Evolutionary conservation across 2,797 vertebrate species (phyloP).

Genomic region (Graptemys geographica): DNA sequence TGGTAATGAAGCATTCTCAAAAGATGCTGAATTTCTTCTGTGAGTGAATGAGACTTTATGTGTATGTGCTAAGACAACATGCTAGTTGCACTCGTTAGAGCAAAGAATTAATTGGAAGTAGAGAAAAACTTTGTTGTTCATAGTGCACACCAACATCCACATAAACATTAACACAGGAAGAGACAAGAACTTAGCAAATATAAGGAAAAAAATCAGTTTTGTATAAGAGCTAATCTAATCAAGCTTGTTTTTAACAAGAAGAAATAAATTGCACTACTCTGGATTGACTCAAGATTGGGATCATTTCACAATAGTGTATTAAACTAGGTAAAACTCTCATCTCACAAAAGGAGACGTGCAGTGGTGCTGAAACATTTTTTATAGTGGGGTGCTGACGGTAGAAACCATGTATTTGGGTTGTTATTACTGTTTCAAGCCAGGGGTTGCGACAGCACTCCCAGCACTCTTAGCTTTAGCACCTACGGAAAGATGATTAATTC

Average conservation of each 20-base stretch:
- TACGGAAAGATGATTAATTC: neutral
- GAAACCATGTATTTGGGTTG: too few relatives aligned
- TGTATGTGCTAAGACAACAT: neutral
- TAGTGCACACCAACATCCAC: neutral
- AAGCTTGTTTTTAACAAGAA: neutral
- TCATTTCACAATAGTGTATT: neutral
- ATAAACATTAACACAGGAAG: neutral
- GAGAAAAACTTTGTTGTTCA: neutral
- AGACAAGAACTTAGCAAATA: neutral
- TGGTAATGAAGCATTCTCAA: conserved; percentile 19
- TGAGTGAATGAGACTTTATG: neutral
- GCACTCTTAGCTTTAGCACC: too few relatives aligned
- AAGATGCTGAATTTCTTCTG: neutral
- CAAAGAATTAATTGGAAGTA: neutral
- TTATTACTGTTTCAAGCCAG: too few relatives aligned
- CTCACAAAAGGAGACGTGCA: neutral
- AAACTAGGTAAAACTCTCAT: neutral
- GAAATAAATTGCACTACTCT: neutral
- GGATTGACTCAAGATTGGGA: neutral
- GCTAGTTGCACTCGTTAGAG: neutral
- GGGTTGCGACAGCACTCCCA: too few relatives aligned
- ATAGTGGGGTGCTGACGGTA: too few relatives aligned
- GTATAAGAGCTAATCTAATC: conserved; percentile 3
- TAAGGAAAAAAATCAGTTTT: neutral
- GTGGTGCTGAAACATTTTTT: neutral